A percentile compares a stretch with the other conserved stretches of the same genome.
Conservation (phyloP, 2,113 vertebrate genomes). For the Triplophysa dalaica region DNA sequence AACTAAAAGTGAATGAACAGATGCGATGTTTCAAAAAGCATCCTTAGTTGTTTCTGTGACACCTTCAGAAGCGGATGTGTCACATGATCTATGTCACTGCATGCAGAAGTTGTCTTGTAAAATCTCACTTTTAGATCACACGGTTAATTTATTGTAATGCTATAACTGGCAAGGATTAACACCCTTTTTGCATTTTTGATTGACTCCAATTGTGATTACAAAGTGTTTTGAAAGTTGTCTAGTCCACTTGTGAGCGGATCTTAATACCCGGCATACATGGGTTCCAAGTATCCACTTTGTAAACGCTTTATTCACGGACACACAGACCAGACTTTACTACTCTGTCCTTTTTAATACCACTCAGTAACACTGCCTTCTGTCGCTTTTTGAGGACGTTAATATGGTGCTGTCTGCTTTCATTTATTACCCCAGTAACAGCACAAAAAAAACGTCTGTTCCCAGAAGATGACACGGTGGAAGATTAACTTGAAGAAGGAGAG, state of each 20-base stretch:
- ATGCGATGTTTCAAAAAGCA: too few relatives aligned
- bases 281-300: neutral
- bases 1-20: too few relatives aligned
- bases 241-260: neutral
- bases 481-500: slow-evolving; percentile 56
- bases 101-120: too few relatives aligned
- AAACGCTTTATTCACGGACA: neutral
- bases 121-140: too few relatives aligned
- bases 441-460: slow-evolving; percentile 51
- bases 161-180: too few relatives aligned
- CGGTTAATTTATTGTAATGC: too few relatives aligned
- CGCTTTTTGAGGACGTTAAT: slow-evolving; percentile 46
- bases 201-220: too few relatives aligned
- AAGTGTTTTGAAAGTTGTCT: neutral
- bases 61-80: too few relatives aligned
- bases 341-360: neutral
- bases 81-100: too few relatives aligned
- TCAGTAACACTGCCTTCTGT: slow-evolving; percentile 40
- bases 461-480: slow-evolving; percentile 47
- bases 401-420: slow-evolving; percentile 47
- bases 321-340: slow-evolving; percentile 3
- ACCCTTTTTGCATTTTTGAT: too few relatives aligned
- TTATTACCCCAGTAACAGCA: slow-evolving; percentile 52
- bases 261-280: neutral
- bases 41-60: too few relatives aligned